These are phyloP conservation scores for Sebastes oblongus DNA, from an alignment of 2,797 vertebrate species.

Conservation along the genomic window DNA sequence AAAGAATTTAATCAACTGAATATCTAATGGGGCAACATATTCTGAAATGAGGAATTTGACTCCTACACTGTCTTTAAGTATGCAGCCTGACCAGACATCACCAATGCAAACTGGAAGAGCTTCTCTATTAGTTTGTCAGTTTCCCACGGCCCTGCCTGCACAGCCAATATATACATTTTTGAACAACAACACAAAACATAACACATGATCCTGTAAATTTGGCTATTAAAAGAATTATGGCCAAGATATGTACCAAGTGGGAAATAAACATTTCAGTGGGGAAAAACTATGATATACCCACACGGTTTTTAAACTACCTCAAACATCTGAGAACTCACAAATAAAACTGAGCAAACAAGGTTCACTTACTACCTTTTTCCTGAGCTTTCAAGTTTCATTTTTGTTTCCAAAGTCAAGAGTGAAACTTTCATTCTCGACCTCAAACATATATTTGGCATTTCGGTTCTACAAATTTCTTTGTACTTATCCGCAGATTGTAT, in stretches of 20 bases:
- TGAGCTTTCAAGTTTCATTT: background rate
- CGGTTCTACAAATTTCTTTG: background rate
- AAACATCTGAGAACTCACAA: background rate
- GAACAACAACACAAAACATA: background rate
- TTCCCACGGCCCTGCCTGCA: background rate
- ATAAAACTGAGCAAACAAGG: background rate
- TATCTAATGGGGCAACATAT: too few relatives aligned
- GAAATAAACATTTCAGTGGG: too few relatives aligned
- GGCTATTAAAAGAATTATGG: background rate
- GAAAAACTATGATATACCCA: background rate
- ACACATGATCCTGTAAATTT: background rate
- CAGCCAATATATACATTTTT: background rate
- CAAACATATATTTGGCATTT: background rate
- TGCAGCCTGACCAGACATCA: background rate
- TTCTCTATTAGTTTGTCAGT: background rate
- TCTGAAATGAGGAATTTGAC: too few relatives aligned
- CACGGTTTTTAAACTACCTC: background rate
- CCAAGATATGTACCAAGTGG: background rate
- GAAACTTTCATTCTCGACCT: background rate
- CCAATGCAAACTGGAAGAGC: background rate
- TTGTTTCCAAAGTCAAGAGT: background rate
- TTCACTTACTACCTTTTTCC: background rate
- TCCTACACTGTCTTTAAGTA: background rate
- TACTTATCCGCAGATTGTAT: background rate
- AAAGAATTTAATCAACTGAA: too few relatives aligned